Base-by-base conservation (phyloP, 2,888 invertebrate genomes). In the Xanthorhoe spadicearia region DNA sequence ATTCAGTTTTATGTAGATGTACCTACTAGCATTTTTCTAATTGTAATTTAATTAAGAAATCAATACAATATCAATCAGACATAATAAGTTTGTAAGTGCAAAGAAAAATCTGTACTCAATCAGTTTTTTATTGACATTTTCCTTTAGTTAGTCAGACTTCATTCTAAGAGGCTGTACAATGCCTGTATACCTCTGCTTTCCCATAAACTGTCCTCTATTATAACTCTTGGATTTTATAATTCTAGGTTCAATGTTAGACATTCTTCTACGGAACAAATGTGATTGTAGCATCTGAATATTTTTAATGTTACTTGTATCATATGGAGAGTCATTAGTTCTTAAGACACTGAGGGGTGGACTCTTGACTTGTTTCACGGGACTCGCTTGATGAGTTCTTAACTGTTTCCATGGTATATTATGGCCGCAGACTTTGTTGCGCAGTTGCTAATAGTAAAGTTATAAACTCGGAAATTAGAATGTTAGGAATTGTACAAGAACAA, bases 361-460 rank as follows among this genome's bases (percentile, higher is more conserved):
- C 19, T 23, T 35, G 53, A 78, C 70, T 76, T 80, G 81, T 61
- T 77, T 77, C 69, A 60, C 69, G 76, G 79, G 81, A 60, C 77
- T 76, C 69, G 59, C 43, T 52, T 56, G 32, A 57, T 55, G 32
- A 68, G 65, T 61, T 59, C 64, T 71, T 18, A 76, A 69, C 54
- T 66, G 57, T 77, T 77, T 87, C 90, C 90, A 91, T 56, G 86
- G 85, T 72, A 91, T 89, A 56, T 73, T 69, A 75, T 89, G 88
- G 61, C 91, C 92, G 69, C 82, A 86, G 19, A 72, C 49, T 50
- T 56, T 58, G 55, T 63, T 58, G 35, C 0, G 60, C 50, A 32
- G 53, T 35, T 1, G 53, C 64, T 64, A 60, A 19, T 54, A 18
- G 57, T 60, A 23, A 61, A 55, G 32, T 51, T 56, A 46, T 17